Conservation (phyloP, 53 echinoderm and acorn worm species). For the Paelopatides confundens region DNA sequence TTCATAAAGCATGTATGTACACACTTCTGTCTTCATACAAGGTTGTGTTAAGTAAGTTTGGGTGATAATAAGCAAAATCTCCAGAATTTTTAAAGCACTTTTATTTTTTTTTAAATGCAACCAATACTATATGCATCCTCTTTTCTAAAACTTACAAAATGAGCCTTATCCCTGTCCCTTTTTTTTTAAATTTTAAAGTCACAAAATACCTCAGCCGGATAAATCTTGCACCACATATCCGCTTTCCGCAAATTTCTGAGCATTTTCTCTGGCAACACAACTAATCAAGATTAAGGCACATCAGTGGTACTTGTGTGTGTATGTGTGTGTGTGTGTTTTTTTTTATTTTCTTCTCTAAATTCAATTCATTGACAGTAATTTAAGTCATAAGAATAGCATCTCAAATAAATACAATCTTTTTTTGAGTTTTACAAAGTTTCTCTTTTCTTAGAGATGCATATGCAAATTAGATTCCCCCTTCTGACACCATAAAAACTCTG, state of each 20-base stretch:
- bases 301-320: constrained; percentile 37
- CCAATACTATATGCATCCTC: no score
- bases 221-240: background rate
- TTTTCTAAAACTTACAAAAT: background rate
- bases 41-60: no score
- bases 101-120: no score
- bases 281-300: constrained; percentile 49
- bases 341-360: background rate
- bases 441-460: background rate
- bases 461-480: background rate
- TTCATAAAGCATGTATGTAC: no score
- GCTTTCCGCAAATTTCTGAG: background rate
- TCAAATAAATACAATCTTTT: constrained; percentile 41
- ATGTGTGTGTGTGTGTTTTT: background rate
- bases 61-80: no score
- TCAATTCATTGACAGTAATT: constrained; percentile 25
- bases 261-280: constrained; percentile 47
- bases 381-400: constrained; percentile 34
- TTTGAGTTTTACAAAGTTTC: background rate
- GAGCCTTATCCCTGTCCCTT: background rate
- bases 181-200: no score
- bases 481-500: constrained; percentile 31
- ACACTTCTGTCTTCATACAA: no score
- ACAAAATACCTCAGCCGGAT: background rate
- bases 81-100: no score